Percentiles rank a stretch among this genome's conserved stretches.
Conservation (phyloP, 2,113 vertebrate species). For the Empidonax alnorum region DNA sequence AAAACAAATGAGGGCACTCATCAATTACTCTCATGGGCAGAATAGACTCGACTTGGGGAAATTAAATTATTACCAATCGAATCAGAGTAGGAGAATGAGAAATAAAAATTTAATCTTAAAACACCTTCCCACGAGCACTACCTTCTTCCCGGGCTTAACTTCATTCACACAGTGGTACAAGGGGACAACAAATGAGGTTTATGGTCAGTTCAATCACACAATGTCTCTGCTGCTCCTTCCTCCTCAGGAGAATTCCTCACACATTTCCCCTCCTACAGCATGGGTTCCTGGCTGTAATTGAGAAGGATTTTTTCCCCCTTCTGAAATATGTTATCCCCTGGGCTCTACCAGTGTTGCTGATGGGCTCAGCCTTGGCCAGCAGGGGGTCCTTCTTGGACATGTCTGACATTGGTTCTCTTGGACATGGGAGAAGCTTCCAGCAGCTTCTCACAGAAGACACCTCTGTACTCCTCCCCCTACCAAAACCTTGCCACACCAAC, state of each 20-base stretch:
- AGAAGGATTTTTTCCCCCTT: not conserved
- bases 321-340: not conserved
- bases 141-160: not conserved
- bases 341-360: not conserved
- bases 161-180: not conserved
- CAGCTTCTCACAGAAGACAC: not conserved
- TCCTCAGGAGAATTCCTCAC: not conserved
- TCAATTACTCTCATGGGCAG: not conserved
- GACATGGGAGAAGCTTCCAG: not conserved
- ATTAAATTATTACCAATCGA: not conserved
- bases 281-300: not conserved
- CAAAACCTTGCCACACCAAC: not conserved
- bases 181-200: not conserved
- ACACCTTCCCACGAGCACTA: not conserved
- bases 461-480: not conserved
- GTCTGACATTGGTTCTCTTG: not conserved
- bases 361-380: not conserved
- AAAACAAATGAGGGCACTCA: not conserved
- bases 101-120: not conserved
- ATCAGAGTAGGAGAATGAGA: not conserved
- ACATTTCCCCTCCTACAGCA: not conserved
- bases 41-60: not conserved
- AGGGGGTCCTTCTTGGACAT: not conserved
- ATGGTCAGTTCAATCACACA: not conserved
- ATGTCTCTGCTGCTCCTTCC: not conserved